Conservation (phyloP, 1,140 invertebrate species). For the Plectrocnemia conspersa region DNA sequence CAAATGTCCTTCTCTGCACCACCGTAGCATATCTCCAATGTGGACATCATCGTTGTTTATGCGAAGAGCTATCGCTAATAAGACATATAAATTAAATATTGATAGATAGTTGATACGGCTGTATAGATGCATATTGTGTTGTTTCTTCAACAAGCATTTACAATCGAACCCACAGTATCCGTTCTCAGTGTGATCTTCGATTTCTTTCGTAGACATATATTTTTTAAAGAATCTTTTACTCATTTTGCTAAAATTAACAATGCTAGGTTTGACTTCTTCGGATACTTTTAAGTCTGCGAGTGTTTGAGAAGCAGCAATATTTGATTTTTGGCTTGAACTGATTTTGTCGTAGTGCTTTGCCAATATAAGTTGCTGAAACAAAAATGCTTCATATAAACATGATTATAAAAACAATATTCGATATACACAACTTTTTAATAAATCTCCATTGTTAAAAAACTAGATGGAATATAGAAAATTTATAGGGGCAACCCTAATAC, state of each 20-base stretch:
- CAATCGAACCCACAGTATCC: constrained; percentile 23
- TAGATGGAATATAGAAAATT: too few species aligned
- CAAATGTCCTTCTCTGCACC: constrained; percentile 56
- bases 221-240: constrained; percentile 17
- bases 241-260: constrained; percentile 35
- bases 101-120: constrained; percentile 12
- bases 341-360: constrained; percentile 21
- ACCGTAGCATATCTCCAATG: constrained; percentile 56
- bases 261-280: constrained; percentile 12
- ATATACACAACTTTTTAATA: too few species aligned
- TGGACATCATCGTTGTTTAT: constrained; percentile 55
- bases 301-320: constrained; percentile 39
- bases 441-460: too few species aligned
- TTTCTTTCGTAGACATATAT: constrained; percentile 4
- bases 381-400: background rate
- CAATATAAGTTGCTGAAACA: background rate
- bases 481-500: too few species aligned
- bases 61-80: constrained; percentile 53
- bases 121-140: background rate
- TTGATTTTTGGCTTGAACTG: constrained; percentile 41
- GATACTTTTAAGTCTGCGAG: constrained; percentile 32
- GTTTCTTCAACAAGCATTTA: constrained; percentile 15
- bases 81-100: constrained; percentile 46
- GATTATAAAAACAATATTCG: background rate
- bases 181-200: constrained; percentile 12